These are phyloP conservation scores for Dunckerocampus dactyliophorus DNA, from an alignment of 2,113 vertebrate species.

Conservation along the genomic window DNA sequence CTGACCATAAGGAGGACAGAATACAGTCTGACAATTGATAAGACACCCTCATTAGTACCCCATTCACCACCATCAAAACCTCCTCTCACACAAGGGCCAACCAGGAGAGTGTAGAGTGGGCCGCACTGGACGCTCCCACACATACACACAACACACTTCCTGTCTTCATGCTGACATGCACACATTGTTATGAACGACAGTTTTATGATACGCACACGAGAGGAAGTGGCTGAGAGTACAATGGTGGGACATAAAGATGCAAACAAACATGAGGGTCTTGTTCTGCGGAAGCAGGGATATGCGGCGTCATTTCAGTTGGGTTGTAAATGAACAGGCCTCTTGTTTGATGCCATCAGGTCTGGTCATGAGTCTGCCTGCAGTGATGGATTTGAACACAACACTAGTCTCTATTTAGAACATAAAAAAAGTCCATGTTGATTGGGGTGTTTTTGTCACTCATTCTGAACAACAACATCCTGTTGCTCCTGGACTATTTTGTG, in stretches of 20 bases:
- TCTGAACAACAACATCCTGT: neutral
- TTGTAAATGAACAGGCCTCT: constrained; percentile 8
- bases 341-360: constrained; percentile 17
- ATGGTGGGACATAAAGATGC: neutral
- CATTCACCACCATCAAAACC: constrained; percentile 57
- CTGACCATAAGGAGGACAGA: constrained; percentile 30
- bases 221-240: neutral
- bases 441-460: neutral
- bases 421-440: constrained; percentile 1
- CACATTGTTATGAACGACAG: neutral
- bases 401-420: neutral
- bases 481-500: neutral
- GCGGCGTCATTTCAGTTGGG: neutral
- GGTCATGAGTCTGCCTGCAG: constrained; percentile 17
- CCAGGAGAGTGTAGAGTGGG: constrained; percentile 17
- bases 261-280: neutral
- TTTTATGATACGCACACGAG: neutral
- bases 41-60: constrained; percentile 66
- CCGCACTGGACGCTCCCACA: constrained; percentile 18
- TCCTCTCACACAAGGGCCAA: constrained; percentile 46
- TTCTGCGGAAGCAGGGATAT: neutral
- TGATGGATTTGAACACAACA: constrained; percentile 13
- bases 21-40: constrained; percentile 61
- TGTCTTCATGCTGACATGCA: constrained; percentile 10
- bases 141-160: constrained; percentile 18